Base-by-base conservation (phyloP, 2,113 vertebrate species). In the Pterocles orientalis region DNA sequence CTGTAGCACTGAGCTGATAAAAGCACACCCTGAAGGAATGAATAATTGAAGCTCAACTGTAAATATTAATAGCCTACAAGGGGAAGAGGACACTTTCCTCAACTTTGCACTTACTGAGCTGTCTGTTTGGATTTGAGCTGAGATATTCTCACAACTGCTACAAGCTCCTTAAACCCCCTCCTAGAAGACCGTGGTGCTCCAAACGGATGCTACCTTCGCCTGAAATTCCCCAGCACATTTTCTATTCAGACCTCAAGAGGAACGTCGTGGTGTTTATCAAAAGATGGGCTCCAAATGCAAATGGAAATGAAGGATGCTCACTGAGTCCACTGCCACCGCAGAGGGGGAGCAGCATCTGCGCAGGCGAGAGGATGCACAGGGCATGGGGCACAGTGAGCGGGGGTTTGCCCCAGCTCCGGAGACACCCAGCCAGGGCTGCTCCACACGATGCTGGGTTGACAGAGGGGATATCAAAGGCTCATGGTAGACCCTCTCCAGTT, bases 41-140 rank as follows among this genome's bases (percentile, higher is more conserved):
- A 97, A 97, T 97, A 96, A 97, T 97, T 96, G 85, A 97, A 92
- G 92, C 65, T 53, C 7, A 10, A 82, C 17, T 77, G 94, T 95
- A 96, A 97, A 97, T 97, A 97, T 96, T 97, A 94, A 97, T 96
- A 78, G 78, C 64, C 79, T 90, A 83, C 94, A 91, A 94, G 90
- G 61, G 70, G 89, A 92, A 88, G 82, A 93, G 77, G 90, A 89
- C 85, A 81, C 68, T 94, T 92, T 28, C 65, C 79, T 93, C 88
- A 97, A 56, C 90, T 94, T 83, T 82, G 86, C 86, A 90, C 94
- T 96, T 95, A 95, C 57, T 0, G 0, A 96, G 70, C 92, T 91
- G 93, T 88, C 88, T 83, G 60, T 51, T 94, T 81, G 45, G 79
- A 95, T 82, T 75, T 87, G 82, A 88, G 85, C 39, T 43, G 66